Evolutionary conservation across 2,888 invertebrate genomes (phyloP), one percentile per base, ranked within the genome.

Genomic region (Spodoptera littoralis): DNA sequence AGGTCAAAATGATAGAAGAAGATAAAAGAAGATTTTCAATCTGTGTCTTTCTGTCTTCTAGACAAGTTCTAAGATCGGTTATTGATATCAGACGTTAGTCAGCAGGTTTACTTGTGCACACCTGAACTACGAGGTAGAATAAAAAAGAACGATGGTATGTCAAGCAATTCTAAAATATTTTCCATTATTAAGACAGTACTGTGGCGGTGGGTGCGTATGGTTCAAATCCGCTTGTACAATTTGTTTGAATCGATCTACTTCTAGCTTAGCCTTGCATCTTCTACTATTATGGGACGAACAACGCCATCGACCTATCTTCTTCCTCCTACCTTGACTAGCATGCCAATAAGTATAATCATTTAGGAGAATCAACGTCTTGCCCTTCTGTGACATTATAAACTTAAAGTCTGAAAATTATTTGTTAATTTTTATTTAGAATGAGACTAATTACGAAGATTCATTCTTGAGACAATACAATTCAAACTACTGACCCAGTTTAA

Each of bases 331-430:
- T 22, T 56, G 36, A 24, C 66, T 68, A 2, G 62, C 60, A 50
- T 60, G 70, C 18, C 71, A 73, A 51, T 81, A 84, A 4, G 73
- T 83, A 46, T 78, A 84, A 0, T 76, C 68, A 27, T 71, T 59
- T 5, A 80, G 13, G 52, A 79, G 49, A 50, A 84, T 60, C 18
- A 84, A 65, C 2, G 67, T 48, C 12, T 77, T 79, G 9, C 84
- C 84, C 66, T 61, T 75, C 45, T 54, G 56, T 6, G 76, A 68
- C 47, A 67, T 67, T 43, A 77, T 78, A 11, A 73, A 76, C 13
- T 13, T 70, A 30, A 62, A 64, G 4, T 70, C 73, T 73, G 72
- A 49, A 72, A 72, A 36, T 36, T 36, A 36, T 36, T 36, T 36
- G 36, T 36, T 36, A 36, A 36, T 36, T 9, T 36, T 9, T 36